Base-by-base conservation (phyloP, 2,797 vertebrate genomes). In the Emys orbicularis region DNA sequence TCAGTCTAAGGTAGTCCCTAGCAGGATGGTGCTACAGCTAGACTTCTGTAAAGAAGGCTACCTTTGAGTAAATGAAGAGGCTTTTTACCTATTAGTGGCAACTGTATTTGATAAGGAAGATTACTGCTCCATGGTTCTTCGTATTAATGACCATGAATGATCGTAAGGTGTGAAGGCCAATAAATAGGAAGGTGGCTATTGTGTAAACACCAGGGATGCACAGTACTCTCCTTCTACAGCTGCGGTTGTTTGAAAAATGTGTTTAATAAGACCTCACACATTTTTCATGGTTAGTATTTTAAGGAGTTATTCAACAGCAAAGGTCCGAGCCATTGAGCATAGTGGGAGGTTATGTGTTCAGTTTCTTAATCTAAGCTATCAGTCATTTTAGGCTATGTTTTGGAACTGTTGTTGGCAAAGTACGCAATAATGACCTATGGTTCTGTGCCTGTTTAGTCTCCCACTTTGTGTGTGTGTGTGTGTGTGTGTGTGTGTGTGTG, bases 191-290 rank as follows among this genome's bases (percentile, higher is more conserved):
- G 54, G 19, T 2, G 34, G 16, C 18, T 95, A 37, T 56, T 87
- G 79, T 92, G 89, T 88, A 68, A 97, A 92, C 82, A 68, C 5
- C 54, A 50, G 65, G 50, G 91, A 81, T 23, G 19, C 53, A 72
- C 8, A 90, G 79, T 1, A 0, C 10, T 76, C 18, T 94, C 79
- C 77, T 57, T 84, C 21, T 54, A 21, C 11, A 77, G 34, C 37
- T 94, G 44, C 23, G 94, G 80, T 29, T 90, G 54, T 90, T 95
- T 95, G 86, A 97, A 95, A 96, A 92, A 92, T 82, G 29, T 34
- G 21, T 95, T 97, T 95, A 94, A 94, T 92, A 77, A 93, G 90
- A 37, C 83, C 83, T 95, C 57, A 53, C 84, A 41, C 53, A 77
- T 90, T 93, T 96, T 94, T 79, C 82, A 72, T 27, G 19, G 41